A percentile compares a stretch with the other conserved stretches of the same genome.
These are phyloP conservation scores for Dendrolimus punctatus DNA, from an alignment of 1,140 invertebrate species.

Conservation along the genomic window DNA sequence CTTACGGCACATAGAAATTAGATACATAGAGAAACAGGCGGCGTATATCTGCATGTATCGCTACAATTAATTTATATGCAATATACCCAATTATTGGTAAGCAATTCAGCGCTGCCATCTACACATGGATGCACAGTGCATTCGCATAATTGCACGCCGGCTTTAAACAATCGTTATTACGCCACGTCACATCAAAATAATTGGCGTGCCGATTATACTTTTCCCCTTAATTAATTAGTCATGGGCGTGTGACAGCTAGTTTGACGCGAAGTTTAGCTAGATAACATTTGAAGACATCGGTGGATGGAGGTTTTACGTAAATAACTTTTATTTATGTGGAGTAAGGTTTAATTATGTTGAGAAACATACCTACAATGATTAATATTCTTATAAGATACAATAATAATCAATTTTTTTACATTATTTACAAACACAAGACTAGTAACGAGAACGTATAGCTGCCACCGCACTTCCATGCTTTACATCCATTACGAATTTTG, in stretches of 20 bases:
- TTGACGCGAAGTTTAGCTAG: no score
- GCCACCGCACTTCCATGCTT: no score
- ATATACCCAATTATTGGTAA: slow-evolving; percentile 42
- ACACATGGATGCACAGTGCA: slow-evolving; percentile 14
- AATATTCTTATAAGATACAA: no score
- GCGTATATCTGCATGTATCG: slow-evolving; percentile 26
- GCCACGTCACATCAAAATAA: slow-evolving; percentile 12
- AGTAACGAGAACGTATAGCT: no score
- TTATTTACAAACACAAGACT: no score
- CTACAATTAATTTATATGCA: slow-evolving; percentile 52
- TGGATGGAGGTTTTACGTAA: no score
- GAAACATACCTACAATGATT: no score
- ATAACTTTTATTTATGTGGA: no score
- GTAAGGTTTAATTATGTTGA: no score
- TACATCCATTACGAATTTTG: no score
- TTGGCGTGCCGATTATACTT: slow-evolving; percentile 5
- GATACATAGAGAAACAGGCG: slow-evolving; percentile 14
- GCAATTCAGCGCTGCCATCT: slow-evolving; percentile 26
- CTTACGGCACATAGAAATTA: slow-evolving; percentile 22
- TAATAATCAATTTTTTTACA: no score
- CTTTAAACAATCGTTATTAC: slow-evolving; percentile 15
- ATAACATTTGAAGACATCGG: no score
- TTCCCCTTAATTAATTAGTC: slow-evolving; percentile 1
- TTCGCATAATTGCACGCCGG: slow-evolving; percentile 11
- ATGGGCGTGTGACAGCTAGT: not conserved